Conservation (phyloP, 2,113 vertebrate genomes). For the Microtus montanus region DNA sequence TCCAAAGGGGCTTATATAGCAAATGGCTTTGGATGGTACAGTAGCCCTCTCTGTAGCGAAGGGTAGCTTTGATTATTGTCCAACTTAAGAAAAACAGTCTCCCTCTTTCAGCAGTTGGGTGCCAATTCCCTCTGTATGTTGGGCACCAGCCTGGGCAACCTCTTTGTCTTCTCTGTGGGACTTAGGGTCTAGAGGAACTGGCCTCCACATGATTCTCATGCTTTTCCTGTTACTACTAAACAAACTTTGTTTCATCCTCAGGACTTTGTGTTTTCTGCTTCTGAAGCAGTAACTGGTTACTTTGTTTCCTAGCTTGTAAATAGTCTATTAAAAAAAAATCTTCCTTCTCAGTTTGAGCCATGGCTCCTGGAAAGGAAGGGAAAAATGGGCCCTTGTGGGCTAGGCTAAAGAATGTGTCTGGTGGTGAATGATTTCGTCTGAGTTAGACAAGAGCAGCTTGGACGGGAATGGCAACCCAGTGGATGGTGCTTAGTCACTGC, state of each 20-base stretch:
- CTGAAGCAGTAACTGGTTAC: background rate
- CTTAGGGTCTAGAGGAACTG: background rate
- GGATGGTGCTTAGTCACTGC: background rate
- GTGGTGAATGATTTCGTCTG: background rate
- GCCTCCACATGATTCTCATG: background rate
- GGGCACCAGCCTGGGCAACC: background rate
- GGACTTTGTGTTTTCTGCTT: background rate
- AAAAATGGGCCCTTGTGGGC: background rate
- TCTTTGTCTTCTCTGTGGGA: background rate
- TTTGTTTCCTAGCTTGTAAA: slow-evolving; percentile 16
- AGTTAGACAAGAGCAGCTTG: background rate
- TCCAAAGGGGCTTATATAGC: background rate
- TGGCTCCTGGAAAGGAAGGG: slow-evolving; percentile 18
- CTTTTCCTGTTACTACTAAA: background rate
- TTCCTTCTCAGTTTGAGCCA: background rate
- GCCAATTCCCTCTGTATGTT: background rate
- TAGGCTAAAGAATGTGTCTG: background rate
- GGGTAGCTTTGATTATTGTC: background rate
- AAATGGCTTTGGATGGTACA: background rate
- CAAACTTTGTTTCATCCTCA: background rate
- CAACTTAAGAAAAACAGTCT: background rate
- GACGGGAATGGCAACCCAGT: background rate
- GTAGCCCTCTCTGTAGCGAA: background rate
- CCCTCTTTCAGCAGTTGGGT: background rate
- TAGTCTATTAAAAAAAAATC: background rate